phyloP scores from a whole-genome alignment of 2,797 vertebrate species.

The Sebastes hopkinsi region DNA sequence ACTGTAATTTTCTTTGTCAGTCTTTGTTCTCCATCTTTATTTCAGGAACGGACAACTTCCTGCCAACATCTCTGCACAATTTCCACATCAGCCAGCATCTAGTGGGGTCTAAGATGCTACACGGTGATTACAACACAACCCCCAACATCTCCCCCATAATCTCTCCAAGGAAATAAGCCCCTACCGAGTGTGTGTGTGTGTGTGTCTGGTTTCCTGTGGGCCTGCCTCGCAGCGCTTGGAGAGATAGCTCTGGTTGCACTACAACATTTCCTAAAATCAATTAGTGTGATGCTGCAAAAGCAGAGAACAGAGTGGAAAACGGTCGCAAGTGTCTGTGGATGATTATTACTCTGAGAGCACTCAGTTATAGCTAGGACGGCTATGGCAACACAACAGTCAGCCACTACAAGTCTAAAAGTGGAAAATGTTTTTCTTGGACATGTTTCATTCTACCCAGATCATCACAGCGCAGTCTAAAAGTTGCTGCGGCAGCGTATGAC shows the following conservation, averaged over 20 bases:
- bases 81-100: slow-evolving; percentile 34
- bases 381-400: slow-evolving; percentile 1
- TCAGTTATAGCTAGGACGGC: background rate
- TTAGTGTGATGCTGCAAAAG: background rate
- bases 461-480: background rate
- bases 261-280: slow-evolving; percentile 36
- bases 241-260: slow-evolving; percentile 2
- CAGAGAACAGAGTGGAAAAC: background rate
- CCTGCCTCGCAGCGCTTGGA: slow-evolving; percentile 7
- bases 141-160: slow-evolving; percentile 20
- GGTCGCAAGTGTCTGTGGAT: background rate
- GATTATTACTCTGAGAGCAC: background rate
- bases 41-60: slow-evolving; percentile 35
- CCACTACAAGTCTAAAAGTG: background rate
- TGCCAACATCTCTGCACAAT: slow-evolving; percentile 3
- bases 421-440: background rate
- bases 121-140: slow-evolving; percentile 30
- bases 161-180: slow-evolving; percentile 30
- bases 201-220: slow-evolving; percentile 8
- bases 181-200: background rate
- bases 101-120: slow-evolving; percentile 23
- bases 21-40: slow-evolving; percentile 30
- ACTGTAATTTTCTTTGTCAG: slow-evolving; percentile 19
- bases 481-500: slow-evolving; percentile 13
- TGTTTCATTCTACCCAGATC: background rate